Evolutionary conservation across 1,140 invertebrate genomes (phyloP), one percentile per base, ranked within the genome.

Genomic region (Bombus huntii): DNA sequence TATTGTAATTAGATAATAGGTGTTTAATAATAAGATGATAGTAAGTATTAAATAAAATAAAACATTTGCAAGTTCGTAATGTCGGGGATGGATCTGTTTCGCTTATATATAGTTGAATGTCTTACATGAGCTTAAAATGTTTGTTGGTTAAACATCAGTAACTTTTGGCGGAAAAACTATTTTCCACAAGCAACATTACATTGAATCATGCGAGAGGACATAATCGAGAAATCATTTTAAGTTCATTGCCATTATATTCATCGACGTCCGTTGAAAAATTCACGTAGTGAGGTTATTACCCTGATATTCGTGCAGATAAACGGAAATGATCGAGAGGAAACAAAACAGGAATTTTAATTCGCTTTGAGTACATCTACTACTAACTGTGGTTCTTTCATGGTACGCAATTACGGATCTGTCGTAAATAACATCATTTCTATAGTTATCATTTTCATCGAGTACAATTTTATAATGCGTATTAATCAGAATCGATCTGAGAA

Each of bases 301-400:
- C 83, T 85, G 83, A 72, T 85, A 72, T 80, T 83, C 77, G 76
- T 72, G 77, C 57, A 72, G 68, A 53, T 47, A 31, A 85, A 85
- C 68, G 12, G 12, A 83, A 83, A 83, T 66, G n/a, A 3, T 66
- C 34, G n/a, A 77, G 34, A 77, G 37, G 28, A 22, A 78, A 57
- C 68, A 18, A 10, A 81, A 37, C 18, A 18, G 6, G 37, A 34
- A 62, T 81, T 59, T 53, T 70, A 78, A 42, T 76, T n/a, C 18
- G 59, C 5, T 83, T 83, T 42, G 81, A 83, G 59, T 68, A 83
- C 73, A 44, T 68, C 44, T 76, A 84, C 44, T 76, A 84, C 37
- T 53, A 72, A 84, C 53, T 47, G 76, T 72, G 68, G n/a, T 39
- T 62, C 31, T 62, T 57, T 53, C 25, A 39, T 80, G 39, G 68